These are phyloP conservation scores for Corythaixoides concolor DNA, from an alignment of 2,113 vertebrate species.

Conservation along the genomic window DNA sequence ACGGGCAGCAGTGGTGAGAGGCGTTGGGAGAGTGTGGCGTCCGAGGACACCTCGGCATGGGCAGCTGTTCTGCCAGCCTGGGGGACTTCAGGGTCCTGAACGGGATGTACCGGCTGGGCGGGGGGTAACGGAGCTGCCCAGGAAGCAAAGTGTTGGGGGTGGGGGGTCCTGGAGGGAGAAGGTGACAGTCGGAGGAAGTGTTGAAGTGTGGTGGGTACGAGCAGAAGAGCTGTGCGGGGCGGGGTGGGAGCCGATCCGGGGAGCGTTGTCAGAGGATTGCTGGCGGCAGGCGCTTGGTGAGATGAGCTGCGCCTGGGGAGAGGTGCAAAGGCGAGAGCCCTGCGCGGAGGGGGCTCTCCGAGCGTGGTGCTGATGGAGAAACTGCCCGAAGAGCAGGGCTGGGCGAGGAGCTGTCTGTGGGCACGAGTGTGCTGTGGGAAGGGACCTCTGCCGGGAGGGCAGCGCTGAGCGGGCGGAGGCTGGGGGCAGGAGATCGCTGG, in stretches of 20 bases:
- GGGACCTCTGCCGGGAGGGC: background rate
- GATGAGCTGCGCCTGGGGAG: background rate
- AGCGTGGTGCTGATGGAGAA: background rate
- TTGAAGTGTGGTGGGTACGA: background rate
- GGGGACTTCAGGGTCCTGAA: background rate
- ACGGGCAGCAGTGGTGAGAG: background rate
- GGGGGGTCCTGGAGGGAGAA: background rate
- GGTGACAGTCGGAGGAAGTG: background rate
- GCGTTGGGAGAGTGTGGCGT: background rate
- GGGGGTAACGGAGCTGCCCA: background rate
- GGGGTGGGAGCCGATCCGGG: background rate
- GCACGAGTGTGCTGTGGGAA: background rate
- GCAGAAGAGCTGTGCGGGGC: background rate
- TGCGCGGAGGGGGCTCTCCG: background rate
- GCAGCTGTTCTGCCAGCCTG: background rate
- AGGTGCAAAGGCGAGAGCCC: background rate
- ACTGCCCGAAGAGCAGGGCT: background rate
- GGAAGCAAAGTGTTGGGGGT: background rate
- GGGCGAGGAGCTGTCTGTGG: background rate
- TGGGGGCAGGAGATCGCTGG: background rate
- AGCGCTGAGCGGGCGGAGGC: accelerated
- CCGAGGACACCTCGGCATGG: background rate
- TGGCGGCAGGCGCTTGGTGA: background rate
- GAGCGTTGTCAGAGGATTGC: background rate
- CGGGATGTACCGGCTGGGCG: background rate